A percentile compares a stretch with the other conserved stretches of the same genome.
Evolutionary conservation across 2,113 vertebrate species (phyloP).

Genomic region (Myrmophylax atrothorax): DNA sequence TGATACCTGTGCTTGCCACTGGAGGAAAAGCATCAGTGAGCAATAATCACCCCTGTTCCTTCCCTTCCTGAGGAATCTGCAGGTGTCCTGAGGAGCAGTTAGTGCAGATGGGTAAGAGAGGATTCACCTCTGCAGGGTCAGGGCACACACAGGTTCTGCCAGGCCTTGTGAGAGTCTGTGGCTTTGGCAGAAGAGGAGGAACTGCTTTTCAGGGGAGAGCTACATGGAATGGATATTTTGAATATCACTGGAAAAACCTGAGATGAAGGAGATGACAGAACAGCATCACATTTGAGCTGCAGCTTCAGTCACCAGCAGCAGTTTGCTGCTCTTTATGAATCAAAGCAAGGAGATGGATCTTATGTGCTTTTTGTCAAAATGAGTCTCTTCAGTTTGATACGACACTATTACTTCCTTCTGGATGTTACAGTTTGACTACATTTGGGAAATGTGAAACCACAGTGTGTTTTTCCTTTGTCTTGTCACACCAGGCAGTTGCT

Average conservation of each 20-base stretch:
- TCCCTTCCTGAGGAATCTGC: neutral
- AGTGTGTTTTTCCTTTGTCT: neutral
- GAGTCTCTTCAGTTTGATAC: neutral
- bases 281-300: neutral
- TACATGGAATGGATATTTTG: neutral
- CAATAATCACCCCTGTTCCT: neutral
- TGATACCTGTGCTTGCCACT: neutral
- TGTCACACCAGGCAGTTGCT: conserved; percentile 87
- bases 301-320: neutral
- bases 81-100: neutral
- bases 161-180: neutral
- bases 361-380: neutral
- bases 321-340: neutral
- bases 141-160: neutral
- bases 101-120: neutral
- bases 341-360: neutral
- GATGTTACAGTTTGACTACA: neutral
- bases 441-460: neutral
- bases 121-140: neutral
- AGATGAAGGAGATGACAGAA: neutral
- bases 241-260: neutral
- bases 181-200: neutral
- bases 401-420: neutral
- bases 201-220: neutral
- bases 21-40: neutral